phyloP scores from a whole-genome alignment of 2,113 vertebrate genomes.

The Chlorocebus sabaeus region DNA sequence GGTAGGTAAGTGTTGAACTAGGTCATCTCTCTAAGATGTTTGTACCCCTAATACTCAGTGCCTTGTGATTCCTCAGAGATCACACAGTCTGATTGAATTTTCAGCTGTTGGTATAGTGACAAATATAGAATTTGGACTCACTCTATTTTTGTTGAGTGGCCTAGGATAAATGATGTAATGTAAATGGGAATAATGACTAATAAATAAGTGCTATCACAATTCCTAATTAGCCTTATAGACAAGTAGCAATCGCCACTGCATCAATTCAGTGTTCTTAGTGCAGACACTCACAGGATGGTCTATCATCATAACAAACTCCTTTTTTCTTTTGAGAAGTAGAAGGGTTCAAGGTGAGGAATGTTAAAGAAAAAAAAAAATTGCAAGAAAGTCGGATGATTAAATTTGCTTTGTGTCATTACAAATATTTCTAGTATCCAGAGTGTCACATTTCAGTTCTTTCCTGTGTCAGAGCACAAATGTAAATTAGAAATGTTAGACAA shows the following conservation, averaged over 20 bases:
- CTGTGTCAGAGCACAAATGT: conserved; percentile 25
- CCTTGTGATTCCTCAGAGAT: neutral
- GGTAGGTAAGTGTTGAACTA: neutral
- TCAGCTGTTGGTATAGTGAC: neutral
- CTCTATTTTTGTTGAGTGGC: neutral
- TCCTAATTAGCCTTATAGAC: conserved; percentile 14
- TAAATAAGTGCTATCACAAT: neutral
- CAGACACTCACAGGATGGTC: neutral
- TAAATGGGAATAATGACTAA: neutral
- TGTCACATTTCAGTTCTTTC: conserved; percentile 32
- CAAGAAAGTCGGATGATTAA: conserved; percentile 26
- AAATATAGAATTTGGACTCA: conserved; percentile 4
- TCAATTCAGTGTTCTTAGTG: neutral
- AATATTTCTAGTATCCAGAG: conserved; percentile 9
- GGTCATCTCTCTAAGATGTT: neutral
- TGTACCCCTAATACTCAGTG: neutral
- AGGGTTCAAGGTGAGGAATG: neutral
- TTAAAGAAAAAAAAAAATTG: neutral
- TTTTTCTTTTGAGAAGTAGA: neutral
- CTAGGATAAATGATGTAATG: neutral
- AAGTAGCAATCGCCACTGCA: neutral
- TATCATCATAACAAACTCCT: neutral
- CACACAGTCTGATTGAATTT: neutral
- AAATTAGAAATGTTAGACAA: conserved; percentile 46
- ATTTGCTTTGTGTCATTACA: conserved; percentile 48